A percentile compares a stretch with the other conserved stretches of the same genome.
These are phyloP conservation scores for Rallus crepitans DNA, from an alignment of 2,797 vertebrate species.

Conservation along the genomic window DNA sequence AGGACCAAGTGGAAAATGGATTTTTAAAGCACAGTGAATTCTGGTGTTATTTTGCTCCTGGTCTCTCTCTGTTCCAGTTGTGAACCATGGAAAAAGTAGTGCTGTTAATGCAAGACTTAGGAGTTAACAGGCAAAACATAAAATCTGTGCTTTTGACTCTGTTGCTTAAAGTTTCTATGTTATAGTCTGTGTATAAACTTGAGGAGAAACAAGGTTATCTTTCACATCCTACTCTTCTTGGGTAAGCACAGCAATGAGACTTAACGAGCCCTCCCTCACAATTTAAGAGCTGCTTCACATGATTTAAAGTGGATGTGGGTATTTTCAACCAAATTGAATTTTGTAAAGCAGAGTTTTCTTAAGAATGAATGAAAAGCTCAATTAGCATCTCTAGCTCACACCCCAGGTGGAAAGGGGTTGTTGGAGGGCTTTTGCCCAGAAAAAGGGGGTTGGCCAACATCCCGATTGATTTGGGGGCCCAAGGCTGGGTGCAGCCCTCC, in stretches of 20 bases:
- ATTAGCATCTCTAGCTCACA: neutral
- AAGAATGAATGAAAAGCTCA: neutral
- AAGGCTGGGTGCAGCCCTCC: neutral
- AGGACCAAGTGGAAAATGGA: neutral
- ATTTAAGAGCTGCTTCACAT: neutral
- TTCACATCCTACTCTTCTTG: rapidly evolving
- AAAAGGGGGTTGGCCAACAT: neutral
- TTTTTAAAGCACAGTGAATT: neutral
- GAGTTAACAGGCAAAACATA: neutral
- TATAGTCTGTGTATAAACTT: neutral
- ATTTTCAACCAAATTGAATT: neutral
- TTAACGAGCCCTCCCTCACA: neutral
- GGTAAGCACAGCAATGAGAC: neutral
- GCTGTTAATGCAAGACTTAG: neutral
- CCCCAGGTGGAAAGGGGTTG: conserved; percentile 15
- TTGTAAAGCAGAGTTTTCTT: neutral
- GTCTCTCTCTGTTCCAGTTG: neutral
- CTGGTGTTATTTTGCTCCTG: neutral
- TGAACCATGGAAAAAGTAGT: neutral
- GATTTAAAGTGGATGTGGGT: neutral
- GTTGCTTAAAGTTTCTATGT: neutral
- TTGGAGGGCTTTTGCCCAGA: neutral
- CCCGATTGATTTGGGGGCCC: neutral
- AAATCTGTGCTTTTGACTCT: neutral
- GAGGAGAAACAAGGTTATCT: neutral